These are phyloP conservation scores for Atrina japonica DNA, from an alignment of 2,888 invertebrate genomes.

Conservation along the genomic window DNA sequence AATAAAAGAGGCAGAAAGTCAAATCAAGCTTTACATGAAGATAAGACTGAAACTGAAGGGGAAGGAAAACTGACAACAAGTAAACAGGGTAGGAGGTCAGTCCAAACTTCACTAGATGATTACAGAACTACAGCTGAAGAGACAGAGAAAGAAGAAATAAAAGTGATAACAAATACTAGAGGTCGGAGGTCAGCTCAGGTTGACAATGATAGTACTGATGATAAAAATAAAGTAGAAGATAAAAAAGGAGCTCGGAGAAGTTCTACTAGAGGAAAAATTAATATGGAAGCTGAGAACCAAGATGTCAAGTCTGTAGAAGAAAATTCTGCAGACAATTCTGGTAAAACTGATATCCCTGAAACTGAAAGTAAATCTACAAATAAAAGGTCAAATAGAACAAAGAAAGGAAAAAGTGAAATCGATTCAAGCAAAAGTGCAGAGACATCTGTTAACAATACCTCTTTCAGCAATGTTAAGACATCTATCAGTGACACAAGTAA, in stretches of 20 bases:
- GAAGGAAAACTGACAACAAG: neutral
- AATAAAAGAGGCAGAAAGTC: slow-evolving; percentile 21
- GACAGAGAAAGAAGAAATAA: neutral
- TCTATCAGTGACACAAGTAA: neutral
- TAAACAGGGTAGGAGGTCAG: slow-evolving; percentile 6
- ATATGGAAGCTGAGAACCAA: neutral
- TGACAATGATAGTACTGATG: neutral
- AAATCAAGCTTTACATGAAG: neutral
- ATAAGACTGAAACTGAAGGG: neutral
- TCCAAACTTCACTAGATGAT: neutral
- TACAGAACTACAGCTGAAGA: neutral
- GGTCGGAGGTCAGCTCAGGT: slow-evolving; percentile 8
- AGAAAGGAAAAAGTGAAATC: slow-evolving; percentile 1
- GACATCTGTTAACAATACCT: neutral
- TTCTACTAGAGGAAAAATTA: neutral
- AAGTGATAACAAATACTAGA: slow-evolving; percentile 8
- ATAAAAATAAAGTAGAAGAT: neutral
- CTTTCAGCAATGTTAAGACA: no score
- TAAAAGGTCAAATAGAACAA: neutral
- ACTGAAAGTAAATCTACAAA: neutral
- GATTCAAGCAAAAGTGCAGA: slow-evolving; percentile 11
- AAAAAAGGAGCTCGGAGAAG: neutral
- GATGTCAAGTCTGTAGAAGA: neutral
- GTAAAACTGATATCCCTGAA: slow-evolving; percentile 7
- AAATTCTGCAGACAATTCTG: neutral